Evolutionary conservation across 2,888 invertebrate species (phyloP), one percentile per base, ranked within the genome.

Genomic region (Megamerina dolium): DNA sequence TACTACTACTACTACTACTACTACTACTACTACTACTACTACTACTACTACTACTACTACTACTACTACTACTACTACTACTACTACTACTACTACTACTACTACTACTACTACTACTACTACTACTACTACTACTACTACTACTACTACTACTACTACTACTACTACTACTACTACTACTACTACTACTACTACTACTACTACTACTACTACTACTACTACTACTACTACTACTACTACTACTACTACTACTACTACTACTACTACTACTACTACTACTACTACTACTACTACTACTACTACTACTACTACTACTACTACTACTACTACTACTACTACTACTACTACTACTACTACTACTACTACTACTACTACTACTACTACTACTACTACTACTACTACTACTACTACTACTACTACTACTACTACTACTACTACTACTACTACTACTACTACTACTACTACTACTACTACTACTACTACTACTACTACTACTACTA

Each of bases 401-500:
- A 35, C 18, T 35, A 35, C 18, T 35, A 35, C 18, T 19, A 35
- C 18, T 19, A 35, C 18, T 19, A 35, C n/a, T 19, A 35, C 18
- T 35, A 35, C 18, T 35, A 35, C 18, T 35, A 35, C 18, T 35
- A 20, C 18, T 35, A 35, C 18, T 35, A 35, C 18, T 35, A 35
- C 6, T 35, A 35, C 18, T 35, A 35, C 18, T 35, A 35, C 18
- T 35, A 35, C 18, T 35, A 35, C 18, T 35, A 35, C 18, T 35
- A 20, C 18, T 35, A 35, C 18, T 35, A 35, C 18, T 35, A 35
- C 18, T 35, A 20, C 18, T 35, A 35, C 18, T 35, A 35, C 18
- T 35, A 35, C 18, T 35, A 35, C 18, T 35, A 35, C 18, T 35
- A 35, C 18, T 35, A 35, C 18, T 35, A 35, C 18, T 35, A 35